phyloP scores from a whole-genome alignment of 2,797 vertebrate genomes.

The Morus bassanus region DNA sequence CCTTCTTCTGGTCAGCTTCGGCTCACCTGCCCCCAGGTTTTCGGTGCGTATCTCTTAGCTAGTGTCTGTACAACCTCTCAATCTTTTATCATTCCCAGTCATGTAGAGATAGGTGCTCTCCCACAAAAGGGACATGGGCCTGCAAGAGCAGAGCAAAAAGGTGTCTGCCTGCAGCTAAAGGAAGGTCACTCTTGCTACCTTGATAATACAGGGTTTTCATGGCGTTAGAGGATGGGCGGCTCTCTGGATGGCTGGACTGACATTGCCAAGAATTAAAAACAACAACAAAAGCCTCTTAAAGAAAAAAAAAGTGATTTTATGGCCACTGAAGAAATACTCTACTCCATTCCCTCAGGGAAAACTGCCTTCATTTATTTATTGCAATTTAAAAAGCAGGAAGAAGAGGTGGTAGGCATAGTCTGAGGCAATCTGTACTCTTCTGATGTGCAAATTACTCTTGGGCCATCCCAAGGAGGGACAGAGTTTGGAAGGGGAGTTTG shows the following conservation, averaged over 20 bases:
- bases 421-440: not conserved
- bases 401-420: not conserved
- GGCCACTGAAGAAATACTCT: not conserved
- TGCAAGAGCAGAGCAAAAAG: not conserved
- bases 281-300: not conserved
- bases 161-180: not conserved
- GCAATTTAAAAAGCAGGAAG: not conserved
- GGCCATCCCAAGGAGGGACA: not conserved
- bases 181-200: not conserved
- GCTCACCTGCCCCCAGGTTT: slow-evolving; percentile 61
- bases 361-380: not conserved
- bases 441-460: not conserved
- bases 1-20: slow-evolving; percentile 66
- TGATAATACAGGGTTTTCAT: not conserved
- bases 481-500: not conserved
- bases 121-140: not conserved
- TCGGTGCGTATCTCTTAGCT: slow-evolving; percentile 70
- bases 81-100: not conserved
- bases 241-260: not conserved
- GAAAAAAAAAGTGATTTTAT: not conserved
- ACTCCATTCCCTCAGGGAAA: not conserved
- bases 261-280: not conserved
- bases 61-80: not conserved
- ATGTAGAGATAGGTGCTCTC: not conserved
- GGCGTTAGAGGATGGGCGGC: not conserved